phyloP scores from a whole-genome alignment of 2,888 invertebrate genomes.

The Opisthograptis luteolata region DNA sequence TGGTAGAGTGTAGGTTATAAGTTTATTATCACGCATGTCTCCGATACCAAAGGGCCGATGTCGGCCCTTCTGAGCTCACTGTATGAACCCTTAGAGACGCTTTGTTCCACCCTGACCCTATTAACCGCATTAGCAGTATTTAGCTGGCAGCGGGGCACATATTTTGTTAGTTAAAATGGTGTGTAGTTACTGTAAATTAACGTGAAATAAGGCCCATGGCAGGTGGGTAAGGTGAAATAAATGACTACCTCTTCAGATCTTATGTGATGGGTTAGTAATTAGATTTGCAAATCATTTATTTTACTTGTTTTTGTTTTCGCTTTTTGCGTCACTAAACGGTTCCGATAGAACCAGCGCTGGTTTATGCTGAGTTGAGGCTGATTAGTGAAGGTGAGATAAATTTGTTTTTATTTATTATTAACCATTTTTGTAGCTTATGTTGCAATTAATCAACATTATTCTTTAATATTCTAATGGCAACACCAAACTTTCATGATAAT shows the following conservation, averaged over 20 bases:
- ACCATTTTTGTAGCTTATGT: too few species aligned
- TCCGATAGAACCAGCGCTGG: too few species aligned
- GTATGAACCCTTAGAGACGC: constrained; percentile 34
- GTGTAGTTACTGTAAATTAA: constrained; percentile 39
- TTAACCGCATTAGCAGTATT: constrained; percentile 40
- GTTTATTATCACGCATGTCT: constrained; percentile 28
- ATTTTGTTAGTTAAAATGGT: constrained; percentile 39
- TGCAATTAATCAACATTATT: too few species aligned
- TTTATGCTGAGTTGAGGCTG: too few species aligned
- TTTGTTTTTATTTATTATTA: too few species aligned
- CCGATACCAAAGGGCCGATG: constrained; percentile 25
- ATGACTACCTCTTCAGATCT: background rate
- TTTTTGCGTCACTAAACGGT: too few species aligned
- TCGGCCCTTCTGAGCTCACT: constrained; percentile 20
- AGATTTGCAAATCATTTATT: too few species aligned
- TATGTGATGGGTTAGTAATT: too few species aligned
- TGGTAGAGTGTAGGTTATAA: constrained; percentile 28
- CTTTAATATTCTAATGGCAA: too few species aligned
- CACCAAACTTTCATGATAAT: too few species aligned
- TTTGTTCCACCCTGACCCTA: constrained; percentile 40
- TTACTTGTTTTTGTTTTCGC: too few species aligned
- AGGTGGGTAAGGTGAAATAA: background rate
- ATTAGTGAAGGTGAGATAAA: too few species aligned
- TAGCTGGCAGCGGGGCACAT: constrained; percentile 33
- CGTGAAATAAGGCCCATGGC: constrained; percentile 1